Evolutionary conservation across 2,797 vertebrate species (phyloP).

Genomic region (Okamejei kenojei): DNA sequence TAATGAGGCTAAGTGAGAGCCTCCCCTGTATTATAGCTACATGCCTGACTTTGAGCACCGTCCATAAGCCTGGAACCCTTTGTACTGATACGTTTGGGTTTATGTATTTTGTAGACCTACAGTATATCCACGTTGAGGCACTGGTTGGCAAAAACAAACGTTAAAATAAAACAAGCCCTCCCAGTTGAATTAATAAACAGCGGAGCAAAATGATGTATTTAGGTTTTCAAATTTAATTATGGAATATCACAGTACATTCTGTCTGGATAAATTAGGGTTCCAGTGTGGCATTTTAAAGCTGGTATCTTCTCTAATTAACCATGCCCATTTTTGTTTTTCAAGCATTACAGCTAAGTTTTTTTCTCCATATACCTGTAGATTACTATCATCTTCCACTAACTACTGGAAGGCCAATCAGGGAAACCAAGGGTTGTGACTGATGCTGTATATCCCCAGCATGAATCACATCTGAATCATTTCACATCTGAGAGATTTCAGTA

Average conservation of each 20-base stretch:
- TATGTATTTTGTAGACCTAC: slow-evolving; percentile 75
- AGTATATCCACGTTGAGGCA: slow-evolving; percentile 82
- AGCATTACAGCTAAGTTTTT: slow-evolving; percentile 47
- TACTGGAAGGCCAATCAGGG: slow-evolving; percentile 42
- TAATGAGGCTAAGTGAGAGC: slow-evolving; percentile 89
- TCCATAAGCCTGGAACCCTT: slow-evolving; percentile 69
- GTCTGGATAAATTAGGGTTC: slow-evolving; percentile 83
- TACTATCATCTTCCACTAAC: slow-evolving; percentile 38
- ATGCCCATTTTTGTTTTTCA: slow-evolving; percentile 55
- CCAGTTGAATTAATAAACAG: slow-evolving; percentile 91
- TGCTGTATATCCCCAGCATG: slow-evolving; percentile 43
- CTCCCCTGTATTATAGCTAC: slow-evolving; percentile 67
- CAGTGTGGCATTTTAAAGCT: slow-evolving; percentile 56
- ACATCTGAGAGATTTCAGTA: slow-evolving; percentile 40
- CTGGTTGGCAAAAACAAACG: slow-evolving; percentile 67
- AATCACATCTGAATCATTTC: slow-evolving; percentile 42
- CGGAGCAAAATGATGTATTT: slow-evolving; percentile 84
- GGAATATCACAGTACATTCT: slow-evolving; percentile 73
- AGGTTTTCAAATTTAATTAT: slow-evolving; percentile 97
- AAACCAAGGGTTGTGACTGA: slow-evolving; percentile 43
- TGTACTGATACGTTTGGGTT: slow-evolving; percentile 71
- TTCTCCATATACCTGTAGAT: slow-evolving; percentile 32
- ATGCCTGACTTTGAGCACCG: slow-evolving; percentile 64
- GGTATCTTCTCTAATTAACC: slow-evolving; percentile 69
- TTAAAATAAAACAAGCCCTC: slow-evolving; percentile 77